Percentiles rank a stretch among this genome's conserved stretches.
Evolutionary conservation across 2,797 vertebrate species (phyloP).

Genomic region (Xenopus petersii): DNA sequence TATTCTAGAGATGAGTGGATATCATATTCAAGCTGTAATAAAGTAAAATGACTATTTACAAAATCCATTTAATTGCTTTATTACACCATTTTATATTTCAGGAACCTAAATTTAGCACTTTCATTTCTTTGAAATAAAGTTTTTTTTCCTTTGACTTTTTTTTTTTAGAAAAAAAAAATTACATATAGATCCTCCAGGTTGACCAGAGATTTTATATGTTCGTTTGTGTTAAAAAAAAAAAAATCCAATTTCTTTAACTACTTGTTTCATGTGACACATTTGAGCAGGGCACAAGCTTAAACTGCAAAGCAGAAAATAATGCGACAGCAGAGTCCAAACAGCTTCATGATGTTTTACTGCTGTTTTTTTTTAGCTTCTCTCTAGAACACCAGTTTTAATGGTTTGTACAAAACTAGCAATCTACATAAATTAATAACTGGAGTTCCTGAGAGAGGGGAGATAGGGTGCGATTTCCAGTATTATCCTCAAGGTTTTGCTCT

Average conservation of each 20-base stretch:
- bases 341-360: slow-evolving; percentile 22
- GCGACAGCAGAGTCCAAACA: slow-evolving; percentile 56
- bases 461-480: slow-evolving; percentile 64
- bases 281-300: slow-evolving; percentile 53
- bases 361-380: slow-evolving; percentile 73
- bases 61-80: slow-evolving; percentile 64
- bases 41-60: slow-evolving; percentile 66
- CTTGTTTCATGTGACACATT: slow-evolving; percentile 29
- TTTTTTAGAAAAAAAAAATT: slow-evolving; percentile 55
- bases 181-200: slow-evolving; percentile 55
- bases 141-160: not conserved
- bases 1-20: slow-evolving; percentile 4
- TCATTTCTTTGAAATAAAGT: slow-evolving; percentile 46
- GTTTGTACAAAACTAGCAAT: slow-evolving; percentile 62
- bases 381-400: slow-evolving; percentile 68
- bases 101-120: slow-evolving; percentile 42
- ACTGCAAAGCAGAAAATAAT: slow-evolving; percentile 37
- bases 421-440: slow-evolving; percentile 62
- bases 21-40: slow-evolving; percentile 52
- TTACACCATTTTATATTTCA: slow-evolving; percentile 60
- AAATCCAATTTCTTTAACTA: slow-evolving; percentile 22
- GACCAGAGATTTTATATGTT: slow-evolving; percentile 44
- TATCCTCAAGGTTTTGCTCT: slow-evolving; percentile 82
- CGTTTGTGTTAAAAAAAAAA: slow-evolving; percentile 67
- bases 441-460: slow-evolving; percentile 58